These are phyloP conservation scores for Tenrec ecaudatus DNA, from an alignment of 2,113 vertebrate species.

Conservation along the genomic window DNA sequence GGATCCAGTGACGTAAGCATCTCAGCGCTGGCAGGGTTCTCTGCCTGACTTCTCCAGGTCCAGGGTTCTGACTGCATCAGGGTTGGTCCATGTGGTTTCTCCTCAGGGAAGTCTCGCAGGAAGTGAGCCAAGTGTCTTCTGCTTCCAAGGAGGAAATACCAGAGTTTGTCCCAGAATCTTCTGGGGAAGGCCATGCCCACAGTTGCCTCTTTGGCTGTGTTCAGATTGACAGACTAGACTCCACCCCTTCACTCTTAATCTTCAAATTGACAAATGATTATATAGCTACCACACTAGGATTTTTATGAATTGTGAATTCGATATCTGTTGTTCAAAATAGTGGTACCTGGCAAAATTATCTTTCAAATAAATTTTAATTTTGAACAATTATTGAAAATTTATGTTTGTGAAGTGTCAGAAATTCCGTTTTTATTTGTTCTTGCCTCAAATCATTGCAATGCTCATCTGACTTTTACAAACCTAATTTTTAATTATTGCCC, in stretches of 20 bases:
- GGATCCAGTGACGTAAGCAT: too few relatives aligned
- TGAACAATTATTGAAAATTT: neutral
- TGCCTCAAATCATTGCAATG: neutral
- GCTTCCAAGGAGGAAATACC: too few relatives aligned
- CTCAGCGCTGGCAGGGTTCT: too few relatives aligned
- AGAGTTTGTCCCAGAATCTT: too few relatives aligned
- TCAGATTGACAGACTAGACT: too few relatives aligned
- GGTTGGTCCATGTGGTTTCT: too few relatives aligned
- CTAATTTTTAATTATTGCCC: slow-evolving; percentile 7
- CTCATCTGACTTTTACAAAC: slow-evolving; percentile 7
- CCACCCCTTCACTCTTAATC: neutral
- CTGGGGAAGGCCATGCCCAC: too few relatives aligned
- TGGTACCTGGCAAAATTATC: neutral
- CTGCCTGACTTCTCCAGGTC: too few relatives aligned
- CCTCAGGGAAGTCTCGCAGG: too few relatives aligned
- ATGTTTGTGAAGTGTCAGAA: slow-evolving; percentile 31
- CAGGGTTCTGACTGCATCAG: too few relatives aligned
- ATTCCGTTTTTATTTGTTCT: neutral
- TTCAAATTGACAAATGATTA: neutral
- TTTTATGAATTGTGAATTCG: slow-evolving; percentile 24
- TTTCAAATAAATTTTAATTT: neutral
- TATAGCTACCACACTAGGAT: neutral
- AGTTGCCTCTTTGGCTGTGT: too few relatives aligned
- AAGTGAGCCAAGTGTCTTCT: too few relatives aligned
- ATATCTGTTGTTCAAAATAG: neutral